A percentile compares a stretch with the other conserved stretches of the same genome.
These are phyloP conservation scores for Marcusenius ussheri DNA, from an alignment of 2,113 vertebrate genomes.

Conservation along the genomic window DNA sequence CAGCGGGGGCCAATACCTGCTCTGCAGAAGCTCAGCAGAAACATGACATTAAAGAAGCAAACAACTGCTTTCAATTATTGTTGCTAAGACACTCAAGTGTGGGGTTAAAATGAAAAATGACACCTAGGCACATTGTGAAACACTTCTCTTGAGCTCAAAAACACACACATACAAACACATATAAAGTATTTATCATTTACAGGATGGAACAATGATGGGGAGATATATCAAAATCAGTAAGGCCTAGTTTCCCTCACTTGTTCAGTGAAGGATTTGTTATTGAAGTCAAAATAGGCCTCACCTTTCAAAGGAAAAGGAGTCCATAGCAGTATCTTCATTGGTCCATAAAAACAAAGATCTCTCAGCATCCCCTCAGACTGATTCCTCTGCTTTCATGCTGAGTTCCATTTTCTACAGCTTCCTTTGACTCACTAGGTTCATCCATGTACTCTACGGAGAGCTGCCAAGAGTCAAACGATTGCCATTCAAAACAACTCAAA, in stretches of 20 bases:
- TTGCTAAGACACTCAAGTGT: neutral
- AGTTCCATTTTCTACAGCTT: neutral
- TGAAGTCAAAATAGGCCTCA: neutral
- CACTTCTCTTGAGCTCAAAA: neutral
- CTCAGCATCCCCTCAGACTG: neutral
- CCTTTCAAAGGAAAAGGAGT: neutral
- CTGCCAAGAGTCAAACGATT: neutral
- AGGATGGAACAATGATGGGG: neutral
- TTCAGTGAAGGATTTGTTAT: neutral
- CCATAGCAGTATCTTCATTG: neutral
- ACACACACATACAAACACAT: neutral
- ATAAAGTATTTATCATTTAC: neutral
- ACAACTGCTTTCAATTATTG: constrained; percentile 2
- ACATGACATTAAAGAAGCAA: neutral
- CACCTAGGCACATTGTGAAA: neutral
- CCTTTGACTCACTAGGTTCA: neutral
- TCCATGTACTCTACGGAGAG: neutral
- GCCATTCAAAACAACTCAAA: neutral
- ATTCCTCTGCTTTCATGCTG: neutral
- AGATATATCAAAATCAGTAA: neutral
- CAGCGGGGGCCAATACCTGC: neutral
- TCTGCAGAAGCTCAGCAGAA: neutral
- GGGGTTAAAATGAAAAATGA: neutral
- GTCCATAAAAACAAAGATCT: neutral
- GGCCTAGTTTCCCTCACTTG: neutral